Conservation (phyloP, 2,888 invertebrate genomes). For the Ommatoiulus sabulosus region DNA sequence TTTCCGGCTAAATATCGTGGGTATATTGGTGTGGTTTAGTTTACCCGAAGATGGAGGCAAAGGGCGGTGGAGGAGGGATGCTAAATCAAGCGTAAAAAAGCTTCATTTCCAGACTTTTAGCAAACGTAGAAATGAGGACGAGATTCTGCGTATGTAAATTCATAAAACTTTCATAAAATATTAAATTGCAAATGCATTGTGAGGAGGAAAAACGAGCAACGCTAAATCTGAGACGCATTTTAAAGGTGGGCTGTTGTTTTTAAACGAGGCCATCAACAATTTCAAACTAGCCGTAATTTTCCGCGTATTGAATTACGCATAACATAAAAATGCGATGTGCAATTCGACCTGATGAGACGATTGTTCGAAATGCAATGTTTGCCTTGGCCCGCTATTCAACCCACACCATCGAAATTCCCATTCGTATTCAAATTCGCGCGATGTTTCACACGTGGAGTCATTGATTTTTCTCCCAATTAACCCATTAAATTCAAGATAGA, state of each 20-base stretch:
- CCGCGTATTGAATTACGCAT: background rate
- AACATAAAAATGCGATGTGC: background rate
- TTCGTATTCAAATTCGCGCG: background rate
- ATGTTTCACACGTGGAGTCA: background rate
- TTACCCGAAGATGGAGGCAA: background rate
- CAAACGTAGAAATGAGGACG: background rate
- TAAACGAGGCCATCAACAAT: background rate
- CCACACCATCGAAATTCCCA: background rate
- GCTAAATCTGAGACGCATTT: background rate
- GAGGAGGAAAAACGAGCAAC: background rate
- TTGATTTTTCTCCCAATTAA: constrained; percentile 23
- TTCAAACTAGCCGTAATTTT: background rate
- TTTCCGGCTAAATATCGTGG: background rate
- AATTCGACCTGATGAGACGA: constrained; percentile 3
- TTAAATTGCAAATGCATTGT: background rate
- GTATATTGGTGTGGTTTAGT: background rate
- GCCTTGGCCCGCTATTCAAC: constrained; percentile 13
- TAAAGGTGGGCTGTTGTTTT: background rate
- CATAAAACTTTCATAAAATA: background rate
- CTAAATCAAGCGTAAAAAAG: background rate
- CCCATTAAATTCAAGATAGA: background rate
- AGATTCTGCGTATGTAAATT: background rate
- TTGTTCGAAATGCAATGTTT: constrained; percentile 30
- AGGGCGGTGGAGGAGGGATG: background rate
- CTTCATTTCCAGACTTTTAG: background rate